Conservation (phyloP, 2,113 vertebrate species). For the Nannospalax galili region DNA sequence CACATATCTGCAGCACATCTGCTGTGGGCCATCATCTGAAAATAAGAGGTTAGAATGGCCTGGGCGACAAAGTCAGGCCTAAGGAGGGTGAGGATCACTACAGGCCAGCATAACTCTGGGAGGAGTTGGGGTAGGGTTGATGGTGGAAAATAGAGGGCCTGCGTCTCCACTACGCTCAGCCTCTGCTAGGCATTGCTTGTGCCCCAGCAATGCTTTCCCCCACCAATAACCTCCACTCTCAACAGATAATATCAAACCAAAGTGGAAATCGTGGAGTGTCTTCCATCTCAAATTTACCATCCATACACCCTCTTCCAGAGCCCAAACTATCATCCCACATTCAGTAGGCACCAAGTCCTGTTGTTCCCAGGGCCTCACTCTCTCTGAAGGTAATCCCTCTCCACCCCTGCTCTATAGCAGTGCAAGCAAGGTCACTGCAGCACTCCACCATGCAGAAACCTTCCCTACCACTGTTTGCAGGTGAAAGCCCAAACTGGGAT, state of each 20-base stretch:
- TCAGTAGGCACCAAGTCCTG: neutral
- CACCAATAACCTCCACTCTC: neutral
- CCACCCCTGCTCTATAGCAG: neutral
- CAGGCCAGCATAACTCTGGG: neutral
- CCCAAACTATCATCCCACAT: neutral
- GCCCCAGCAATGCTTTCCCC: fast-evolving
- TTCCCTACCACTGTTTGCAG: neutral
- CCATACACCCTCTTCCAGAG: neutral
- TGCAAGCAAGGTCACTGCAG: fast-evolving
- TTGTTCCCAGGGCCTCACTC: neutral
- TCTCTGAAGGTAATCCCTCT: neutral
- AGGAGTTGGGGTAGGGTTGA: neutral
- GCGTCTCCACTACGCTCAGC: neutral
- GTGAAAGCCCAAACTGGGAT: neutral
- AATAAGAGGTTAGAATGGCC: neutral
- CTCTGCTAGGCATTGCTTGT: neutral
- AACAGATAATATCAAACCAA: neutral
- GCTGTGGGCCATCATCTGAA: neutral
- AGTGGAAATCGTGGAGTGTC: neutral
- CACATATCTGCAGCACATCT: fast-evolving
- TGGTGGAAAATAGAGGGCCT: neutral
- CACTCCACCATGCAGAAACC: neutral
- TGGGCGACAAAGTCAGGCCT: neutral
- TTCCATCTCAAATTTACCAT: neutral
- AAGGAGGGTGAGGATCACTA: neutral